Base-by-base conservation (phyloP, 2,113 vertebrate genomes). In the Camelus dromedarius region DNA sequence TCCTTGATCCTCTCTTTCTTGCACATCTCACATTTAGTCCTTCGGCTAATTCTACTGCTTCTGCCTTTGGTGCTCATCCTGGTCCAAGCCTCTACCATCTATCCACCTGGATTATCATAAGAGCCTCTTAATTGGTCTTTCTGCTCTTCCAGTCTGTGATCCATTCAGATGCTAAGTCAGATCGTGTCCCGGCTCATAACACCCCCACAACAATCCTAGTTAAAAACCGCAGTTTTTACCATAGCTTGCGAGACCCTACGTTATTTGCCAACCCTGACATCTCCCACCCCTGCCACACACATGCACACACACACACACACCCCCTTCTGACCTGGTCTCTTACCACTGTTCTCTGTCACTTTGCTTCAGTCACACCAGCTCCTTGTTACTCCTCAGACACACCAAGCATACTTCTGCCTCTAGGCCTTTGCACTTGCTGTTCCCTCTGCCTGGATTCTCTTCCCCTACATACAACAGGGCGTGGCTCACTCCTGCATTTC, bases 231-330 rank as follows among this genome's bases (percentile, higher is more conserved):
- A 58, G 28, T 81, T 66, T 48, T 88, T 67, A 67, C 20, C 56
- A 3, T 28, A 5, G 3, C 20, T 50, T 19, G 20, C 4, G 48
- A 24, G 30, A 64, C 18, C 42, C 58, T 83, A 8, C n/a, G 0
- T 30, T 70, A 3, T 32, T 26, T 58, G 42, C 62, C 46, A 88
- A 28, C 38, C 16, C 16, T 81, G 50, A 6, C 28, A n/a, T 19
- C 4, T 13, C 62, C 62, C 62, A 54, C 13, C 13, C 35, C n/a
- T 50, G 26, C n/a, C 24, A 38, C n/a, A 9, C 9, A 5, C 7
- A 18, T 30, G 14, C 10, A 5, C 38, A 42, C 28, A 2, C 0
- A 1, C 7, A 22, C 26, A 9, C 28, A 32, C 35, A 28, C 6
- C 3, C 35, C 3, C 2, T 64, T 42, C 67, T 75, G n/a, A 56